Percentiles rank a stretch among this genome's conserved stretches.
Evolutionary conservation across 2,797 vertebrate species (phyloP).

Genomic region (Pogoniulus pusillus): DNA sequence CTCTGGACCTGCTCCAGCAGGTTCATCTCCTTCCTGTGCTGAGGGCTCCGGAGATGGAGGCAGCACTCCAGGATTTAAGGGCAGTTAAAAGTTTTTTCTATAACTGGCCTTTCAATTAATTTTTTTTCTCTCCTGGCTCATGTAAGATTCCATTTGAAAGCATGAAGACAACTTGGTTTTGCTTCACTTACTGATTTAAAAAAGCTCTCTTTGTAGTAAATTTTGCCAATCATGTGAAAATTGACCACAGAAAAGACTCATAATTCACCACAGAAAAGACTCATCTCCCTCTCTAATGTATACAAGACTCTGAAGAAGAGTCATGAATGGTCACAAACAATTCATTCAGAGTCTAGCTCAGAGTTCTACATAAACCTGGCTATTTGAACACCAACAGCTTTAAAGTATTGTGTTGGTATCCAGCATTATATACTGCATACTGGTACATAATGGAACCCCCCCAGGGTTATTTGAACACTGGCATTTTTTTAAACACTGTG

Average conservation of each 20-base stretch:
- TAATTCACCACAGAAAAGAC: not conserved
- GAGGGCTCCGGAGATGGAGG: no score
- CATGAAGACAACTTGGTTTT: not conserved
- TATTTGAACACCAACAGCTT: constrained; percentile 41
- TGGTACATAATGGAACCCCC: constrained; percentile 15
- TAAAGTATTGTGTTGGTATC: constrained; percentile 26
- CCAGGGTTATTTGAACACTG: constrained; percentile 14
- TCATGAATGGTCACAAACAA: not conserved
- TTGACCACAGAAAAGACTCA: not conserved
- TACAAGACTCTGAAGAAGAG: not conserved
- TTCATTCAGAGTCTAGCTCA: not conserved
- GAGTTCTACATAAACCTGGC: constrained; percentile 7
- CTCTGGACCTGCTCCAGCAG: no score
- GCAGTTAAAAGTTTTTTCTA: no score
- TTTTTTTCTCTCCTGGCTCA: no score
- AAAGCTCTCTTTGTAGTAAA: not conserved
- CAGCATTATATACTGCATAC: not conserved
- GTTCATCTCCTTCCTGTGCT: no score
- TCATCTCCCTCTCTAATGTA: not conserved
- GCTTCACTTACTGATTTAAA: not conserved
- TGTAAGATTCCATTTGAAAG: not conserved
- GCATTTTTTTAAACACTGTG: constrained; percentile 25
- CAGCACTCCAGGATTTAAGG: no score
- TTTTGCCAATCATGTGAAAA: not conserved
- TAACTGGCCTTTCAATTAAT: no score